phyloP scores from a whole-genome alignment of 2,888 invertebrate genomes.

The Caenorhabditis sp. region DNA sequence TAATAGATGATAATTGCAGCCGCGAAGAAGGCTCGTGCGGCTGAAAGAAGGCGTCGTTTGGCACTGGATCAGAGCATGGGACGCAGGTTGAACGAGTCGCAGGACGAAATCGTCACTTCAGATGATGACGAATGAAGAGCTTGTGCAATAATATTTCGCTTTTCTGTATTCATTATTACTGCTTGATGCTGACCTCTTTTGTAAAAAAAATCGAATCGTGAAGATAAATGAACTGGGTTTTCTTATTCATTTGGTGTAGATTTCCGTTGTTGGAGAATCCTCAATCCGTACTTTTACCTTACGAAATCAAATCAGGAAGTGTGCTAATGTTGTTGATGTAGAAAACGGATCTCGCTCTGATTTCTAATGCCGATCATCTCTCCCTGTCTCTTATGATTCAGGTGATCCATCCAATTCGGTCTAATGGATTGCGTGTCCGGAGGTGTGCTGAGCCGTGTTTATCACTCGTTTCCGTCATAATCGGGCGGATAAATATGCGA shows the following conservation, averaged over 20 bases:
- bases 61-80: conserved; percentile 18
- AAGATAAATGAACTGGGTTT: neutral
- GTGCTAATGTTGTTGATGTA: no score
- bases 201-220: no score
- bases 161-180: neutral
- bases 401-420: conserved; percentile 31
- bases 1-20: conserved; percentile 2
- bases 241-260: neutral
- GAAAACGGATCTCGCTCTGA: no score
- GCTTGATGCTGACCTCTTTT: neutral
- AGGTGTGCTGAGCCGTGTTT: conserved; percentile 6
- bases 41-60: conserved; percentile 6
- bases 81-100: conserved; percentile 23
- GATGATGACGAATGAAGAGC: conserved; percentile 15
- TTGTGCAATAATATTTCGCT: neutral
- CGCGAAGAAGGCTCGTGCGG: conserved; percentile 13
- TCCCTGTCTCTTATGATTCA: no score
- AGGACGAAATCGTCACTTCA: conserved; percentile 33
- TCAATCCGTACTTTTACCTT: no score
- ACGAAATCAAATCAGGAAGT: no score
- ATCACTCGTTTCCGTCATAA: conserved; percentile 33
- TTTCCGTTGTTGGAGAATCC: no score
- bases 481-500: conserved; percentile 31
- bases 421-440: conserved; percentile 42
- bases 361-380: no score